Percentiles rank a stretch among this genome's conserved stretches.
phyloP scores from a whole-genome alignment of 2,888 invertebrate genomes.

The Tridacna crocea region DNA sequence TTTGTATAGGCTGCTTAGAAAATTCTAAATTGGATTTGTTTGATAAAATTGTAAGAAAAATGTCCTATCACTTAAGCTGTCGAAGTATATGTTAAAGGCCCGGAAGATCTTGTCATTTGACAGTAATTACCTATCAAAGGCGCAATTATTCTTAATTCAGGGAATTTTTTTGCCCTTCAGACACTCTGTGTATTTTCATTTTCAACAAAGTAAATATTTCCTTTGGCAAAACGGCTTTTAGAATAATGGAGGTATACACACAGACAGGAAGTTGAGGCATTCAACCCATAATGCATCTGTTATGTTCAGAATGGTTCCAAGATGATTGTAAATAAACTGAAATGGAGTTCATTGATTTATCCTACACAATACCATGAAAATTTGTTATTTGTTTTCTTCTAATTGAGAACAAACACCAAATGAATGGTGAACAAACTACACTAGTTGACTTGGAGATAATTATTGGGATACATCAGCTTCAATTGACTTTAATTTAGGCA shows the following conservation, averaged over 20 bases:
- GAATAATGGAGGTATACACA: conserved; percentile 36
- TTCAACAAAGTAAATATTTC: conserved; percentile 41
- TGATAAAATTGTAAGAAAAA: too few species aligned
- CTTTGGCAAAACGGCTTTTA: conserved; percentile 39
- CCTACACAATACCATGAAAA: neutral
- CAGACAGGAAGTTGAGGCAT: conserved; percentile 35
- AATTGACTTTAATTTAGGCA: too few species aligned
- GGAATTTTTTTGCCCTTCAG: conserved; percentile 19
- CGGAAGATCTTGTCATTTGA: too few species aligned
- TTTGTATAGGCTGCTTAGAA: too few species aligned
- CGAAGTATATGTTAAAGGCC: too few species aligned
- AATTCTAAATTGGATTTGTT: too few species aligned
- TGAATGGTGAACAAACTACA: too few species aligned
- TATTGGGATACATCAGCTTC: too few species aligned
- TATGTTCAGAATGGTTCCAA: conserved; percentile 36
- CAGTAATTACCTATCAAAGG: conserved; percentile 3
- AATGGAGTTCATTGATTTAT: conserved; percentile 29
- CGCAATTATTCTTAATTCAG: neutral
- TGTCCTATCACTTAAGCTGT: too few species aligned
- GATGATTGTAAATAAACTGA: conserved; percentile 45
- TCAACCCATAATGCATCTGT: conserved; percentile 51
- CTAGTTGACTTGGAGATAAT: too few species aligned
- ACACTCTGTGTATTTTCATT: conserved; percentile 12
- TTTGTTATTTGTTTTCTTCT: too few species aligned
- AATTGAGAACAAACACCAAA: too few species aligned